Evolutionary conservation across 2,797 vertebrate species (phyloP), one percentile per base, ranked within the genome.

Genomic region (Anabacerthia variegaticeps): DNA sequence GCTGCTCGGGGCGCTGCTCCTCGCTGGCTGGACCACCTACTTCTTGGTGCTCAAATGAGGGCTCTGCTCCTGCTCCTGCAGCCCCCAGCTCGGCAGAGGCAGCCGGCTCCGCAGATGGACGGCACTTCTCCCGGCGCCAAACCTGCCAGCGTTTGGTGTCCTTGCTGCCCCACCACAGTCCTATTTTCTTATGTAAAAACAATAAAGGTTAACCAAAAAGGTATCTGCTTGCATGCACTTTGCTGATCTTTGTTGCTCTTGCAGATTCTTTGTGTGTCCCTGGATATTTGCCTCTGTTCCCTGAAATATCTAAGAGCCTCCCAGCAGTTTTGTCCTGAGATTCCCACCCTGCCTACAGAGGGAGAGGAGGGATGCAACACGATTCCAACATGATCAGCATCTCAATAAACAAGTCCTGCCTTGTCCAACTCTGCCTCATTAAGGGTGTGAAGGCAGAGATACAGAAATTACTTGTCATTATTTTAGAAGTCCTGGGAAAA

Each of bases 1-100:
- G 92, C 97, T 99, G 93, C 97, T 99, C 3, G 99, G 99, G 26
- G 98, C 99, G 4, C 97, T 99, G 96, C 98, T 99, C 68, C 97
- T 99, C 17, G 99, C 99, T 2, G 98, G 99, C 91, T 99, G 99
- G 99, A 99, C 99, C 28, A 99, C 99, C 7, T 99, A 99, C 58
- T 99, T 99, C 73, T 97, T 99, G 93, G 98, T 99, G 95, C 98
- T 98, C n/a, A 99, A 99, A 97, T 98, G 96, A 98, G 92, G 75
- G 85, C 59, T 73, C 41, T 30, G 59, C 22, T 34, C 8, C 34
- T 27, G 56, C 66, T 51, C 6, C 69, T 19, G 62, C 59, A 65
- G 44, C 72, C n/a, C 11, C 22, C 0, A 46, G 52, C 49, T 28
- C 5, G n/a, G 36, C 49, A 66, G 58, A 72, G 37, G 58, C 66